Evolutionary conservation across 1,140 invertebrate genomes (phyloP).

Genomic region (Drosophila albomicans): DNA sequence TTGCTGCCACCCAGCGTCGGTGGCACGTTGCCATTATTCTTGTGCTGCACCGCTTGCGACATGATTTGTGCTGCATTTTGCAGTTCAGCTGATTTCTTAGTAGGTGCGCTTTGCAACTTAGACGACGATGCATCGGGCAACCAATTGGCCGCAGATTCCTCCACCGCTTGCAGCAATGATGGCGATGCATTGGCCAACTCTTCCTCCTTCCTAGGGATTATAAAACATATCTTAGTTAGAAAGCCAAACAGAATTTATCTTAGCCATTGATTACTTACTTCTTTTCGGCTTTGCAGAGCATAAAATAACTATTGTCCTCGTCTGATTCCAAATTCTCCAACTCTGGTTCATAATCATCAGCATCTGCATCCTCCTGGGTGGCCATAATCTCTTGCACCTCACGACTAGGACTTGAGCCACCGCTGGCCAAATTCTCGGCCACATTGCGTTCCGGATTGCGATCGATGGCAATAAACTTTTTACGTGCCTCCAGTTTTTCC

Average conservation of each 20-base stretch:
- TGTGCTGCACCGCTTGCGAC: slow-evolving; percentile 76
- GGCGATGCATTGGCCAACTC: slow-evolving; percentile 55
- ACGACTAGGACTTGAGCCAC: slow-evolving; percentile 93
- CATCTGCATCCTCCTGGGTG: slow-evolving; percentile 85
- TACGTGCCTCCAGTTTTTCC: slow-evolving; percentile 67
- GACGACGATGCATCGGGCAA: slow-evolving; percentile 42
- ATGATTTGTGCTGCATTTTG: slow-evolving; percentile 82
- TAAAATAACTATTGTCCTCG: slow-evolving; percentile 56
- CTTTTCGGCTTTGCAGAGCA: slow-evolving; percentile 46
- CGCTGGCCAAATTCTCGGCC: slow-evolving; percentile 85
- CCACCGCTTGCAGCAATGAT: slow-evolving; percentile 39
- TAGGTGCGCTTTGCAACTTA: slow-evolving; percentile 33
- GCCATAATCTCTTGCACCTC: slow-evolving; percentile 93
- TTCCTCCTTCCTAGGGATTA: slow-evolving; percentile 42
- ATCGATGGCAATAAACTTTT: slow-evolving; percentile 78
- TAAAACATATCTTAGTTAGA: background rate
- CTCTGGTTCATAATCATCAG: slow-evolving; percentile 65
- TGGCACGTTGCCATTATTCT: slow-evolving; percentile 72
- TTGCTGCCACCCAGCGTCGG: slow-evolving; percentile 59
- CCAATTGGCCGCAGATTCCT: slow-evolving; percentile 55
- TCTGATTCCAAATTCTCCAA: slow-evolving; percentile 65
- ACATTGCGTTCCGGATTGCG: slow-evolving; percentile 72
- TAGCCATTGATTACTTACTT: slow-evolving; percentile 19
- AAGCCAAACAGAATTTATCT: background rate
- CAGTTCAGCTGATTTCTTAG: slow-evolving; percentile 73